Conservation (phyloP, 2,113 vertebrate genomes). For the Cygnus buccinator region DNA sequence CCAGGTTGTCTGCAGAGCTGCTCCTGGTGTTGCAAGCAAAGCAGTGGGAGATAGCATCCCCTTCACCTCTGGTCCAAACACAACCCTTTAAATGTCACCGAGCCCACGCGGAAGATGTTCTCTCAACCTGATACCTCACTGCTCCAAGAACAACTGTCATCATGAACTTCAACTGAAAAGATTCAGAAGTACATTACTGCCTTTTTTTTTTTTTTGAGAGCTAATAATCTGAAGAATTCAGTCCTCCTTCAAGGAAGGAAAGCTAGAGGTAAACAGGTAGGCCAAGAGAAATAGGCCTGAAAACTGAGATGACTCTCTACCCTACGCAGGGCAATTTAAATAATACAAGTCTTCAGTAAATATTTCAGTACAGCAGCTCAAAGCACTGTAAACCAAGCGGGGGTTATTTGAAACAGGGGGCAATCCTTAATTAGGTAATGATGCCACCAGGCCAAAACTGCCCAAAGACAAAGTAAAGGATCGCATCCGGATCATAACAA, state of each 20-base stretch:
- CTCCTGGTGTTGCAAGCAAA: background rate
- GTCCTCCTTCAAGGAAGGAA: background rate
- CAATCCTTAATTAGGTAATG: background rate
- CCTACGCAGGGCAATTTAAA: background rate
- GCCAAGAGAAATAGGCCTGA: background rate
- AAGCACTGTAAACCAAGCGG: background rate
- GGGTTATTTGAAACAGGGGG: background rate
- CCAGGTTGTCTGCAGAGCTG: background rate
- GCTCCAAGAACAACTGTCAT: background rate
- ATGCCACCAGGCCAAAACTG: background rate
- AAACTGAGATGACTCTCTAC: background rate
- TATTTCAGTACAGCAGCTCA: background rate
- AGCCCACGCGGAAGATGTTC: background rate
- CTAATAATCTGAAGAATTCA: background rate
- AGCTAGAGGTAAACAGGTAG: background rate
- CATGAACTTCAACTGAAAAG: background rate
- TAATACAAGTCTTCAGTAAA: background rate
- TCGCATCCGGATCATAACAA: background rate
- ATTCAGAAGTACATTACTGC: background rate
- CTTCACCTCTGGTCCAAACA: background rate
- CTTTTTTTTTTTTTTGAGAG: too few species aligned
- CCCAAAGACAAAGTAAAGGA: background rate
- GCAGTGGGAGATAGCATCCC: background rate
- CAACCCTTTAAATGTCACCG: accelerated
- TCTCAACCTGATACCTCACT: background rate